Conservation (phyloP, 1,140 invertebrate genomes). For the Brachionus plicatilis region DNA sequence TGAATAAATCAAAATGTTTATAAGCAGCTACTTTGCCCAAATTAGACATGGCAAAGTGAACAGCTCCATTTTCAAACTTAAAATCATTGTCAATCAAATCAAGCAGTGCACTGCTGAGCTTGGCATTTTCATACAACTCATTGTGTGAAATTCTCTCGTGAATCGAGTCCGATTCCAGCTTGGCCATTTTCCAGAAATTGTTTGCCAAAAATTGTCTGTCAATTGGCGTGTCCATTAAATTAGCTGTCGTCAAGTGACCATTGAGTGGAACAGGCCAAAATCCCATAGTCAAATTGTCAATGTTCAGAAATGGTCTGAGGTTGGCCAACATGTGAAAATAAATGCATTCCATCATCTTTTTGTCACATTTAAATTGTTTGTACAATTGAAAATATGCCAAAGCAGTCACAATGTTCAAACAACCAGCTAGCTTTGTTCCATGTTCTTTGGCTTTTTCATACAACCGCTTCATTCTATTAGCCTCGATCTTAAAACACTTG, state of each 20-base stretch:
- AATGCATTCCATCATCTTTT: neutral
- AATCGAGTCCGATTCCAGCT: neutral
- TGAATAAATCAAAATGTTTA: neutral
- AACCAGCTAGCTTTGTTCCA: neutral
- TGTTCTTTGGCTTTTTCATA: neutral
- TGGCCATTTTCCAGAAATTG: neutral
- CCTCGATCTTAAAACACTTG: neutral
- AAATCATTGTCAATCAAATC: neutral
- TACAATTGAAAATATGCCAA: neutral
- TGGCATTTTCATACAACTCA: neutral
- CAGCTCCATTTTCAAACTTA: slow-evolving; percentile 10
- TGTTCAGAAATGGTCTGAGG: neutral
- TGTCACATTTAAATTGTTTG: slow-evolving; percentile 2
- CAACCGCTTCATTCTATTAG: neutral
- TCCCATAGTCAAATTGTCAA: slow-evolving; percentile 7
- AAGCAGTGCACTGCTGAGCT: neutral
- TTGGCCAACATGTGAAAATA: slow-evolving; percentile 23
- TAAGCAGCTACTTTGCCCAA: neutral
- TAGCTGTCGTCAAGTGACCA: neutral
- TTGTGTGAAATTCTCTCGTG: neutral
- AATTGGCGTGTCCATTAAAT: neutral
- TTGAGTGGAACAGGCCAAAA: neutral
- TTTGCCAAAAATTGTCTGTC: neutral
- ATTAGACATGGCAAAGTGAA: neutral
- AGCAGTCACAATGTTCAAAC: neutral